Conservation (phyloP, 2,888 invertebrate species). For the Polydrusus cervinus region DNA sequence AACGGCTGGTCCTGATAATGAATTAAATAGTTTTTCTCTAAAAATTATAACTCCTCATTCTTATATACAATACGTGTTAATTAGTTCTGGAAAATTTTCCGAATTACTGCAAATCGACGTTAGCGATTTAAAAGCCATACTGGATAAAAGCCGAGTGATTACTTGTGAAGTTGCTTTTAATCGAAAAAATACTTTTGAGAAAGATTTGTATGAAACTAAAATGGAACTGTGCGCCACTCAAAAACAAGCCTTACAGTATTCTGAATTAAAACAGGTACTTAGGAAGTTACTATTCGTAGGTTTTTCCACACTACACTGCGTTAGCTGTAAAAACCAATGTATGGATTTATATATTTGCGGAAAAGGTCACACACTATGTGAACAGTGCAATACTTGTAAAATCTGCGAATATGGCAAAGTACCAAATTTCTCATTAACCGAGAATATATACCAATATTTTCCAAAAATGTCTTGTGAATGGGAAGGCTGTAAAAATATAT, state of each 20-base stretch:
- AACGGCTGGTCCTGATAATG: not conserved
- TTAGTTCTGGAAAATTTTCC: not conserved
- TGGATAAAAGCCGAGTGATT: not conserved
- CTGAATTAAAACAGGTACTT: not conserved
- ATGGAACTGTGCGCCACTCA: not conserved
- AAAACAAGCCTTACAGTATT: not conserved
- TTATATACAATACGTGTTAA: not conserved
- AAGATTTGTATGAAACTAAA: not conserved
- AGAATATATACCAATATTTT: not conserved
- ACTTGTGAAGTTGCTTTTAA: not conserved
- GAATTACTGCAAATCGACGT: not conserved
- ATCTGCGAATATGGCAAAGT: not conserved
- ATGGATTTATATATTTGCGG: not conserved
- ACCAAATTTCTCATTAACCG: not conserved
- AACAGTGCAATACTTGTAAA: not conserved
- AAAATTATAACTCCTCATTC: not conserved
- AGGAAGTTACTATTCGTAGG: not conserved
- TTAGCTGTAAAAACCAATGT: not conserved
- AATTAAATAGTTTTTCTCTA: not conserved
- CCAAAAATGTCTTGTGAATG: not conserved
- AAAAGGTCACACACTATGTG: not conserved
- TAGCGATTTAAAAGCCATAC: not conserved
- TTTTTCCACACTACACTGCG: not conserved
- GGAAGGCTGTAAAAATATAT: not conserved
- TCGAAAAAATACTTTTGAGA: not conserved